Percentiles rank a stretch among this genome's conserved stretches.
These are phyloP conservation scores for Heliocidaris tuberculata DNA, from an alignment of 35 echinoderm and acorn worm species.

Conservation along the genomic window DNA sequence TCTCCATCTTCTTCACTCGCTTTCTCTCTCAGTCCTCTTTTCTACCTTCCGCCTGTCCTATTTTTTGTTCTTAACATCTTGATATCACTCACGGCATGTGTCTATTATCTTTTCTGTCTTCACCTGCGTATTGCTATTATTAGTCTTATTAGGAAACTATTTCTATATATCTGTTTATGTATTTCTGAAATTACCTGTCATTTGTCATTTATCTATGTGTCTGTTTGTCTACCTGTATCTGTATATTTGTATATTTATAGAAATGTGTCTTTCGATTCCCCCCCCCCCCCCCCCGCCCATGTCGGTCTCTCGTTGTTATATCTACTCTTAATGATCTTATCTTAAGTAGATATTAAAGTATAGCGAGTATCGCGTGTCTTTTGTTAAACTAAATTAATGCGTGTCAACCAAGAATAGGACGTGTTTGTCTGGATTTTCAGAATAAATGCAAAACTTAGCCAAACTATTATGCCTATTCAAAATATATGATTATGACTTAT, in stretches of 20 bases:
- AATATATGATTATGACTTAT: background rate
- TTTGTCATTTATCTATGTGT: no score
- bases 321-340: background rate
- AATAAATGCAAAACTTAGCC: background rate
- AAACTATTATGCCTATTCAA: background rate
- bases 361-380: no score
- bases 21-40: background rate
- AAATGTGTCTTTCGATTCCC: background rate
- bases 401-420: no score
- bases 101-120: background rate
- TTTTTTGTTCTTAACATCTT: background rate
- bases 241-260: background rate
- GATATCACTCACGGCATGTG: background rate
- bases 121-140: background rate
- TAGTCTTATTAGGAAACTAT: background rate
- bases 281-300: background rate
- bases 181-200: background rate
- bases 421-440: no score
- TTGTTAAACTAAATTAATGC: no score
- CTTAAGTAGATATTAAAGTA: no score
- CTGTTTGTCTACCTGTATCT: background rate
- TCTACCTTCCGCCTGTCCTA: background rate
- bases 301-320: background rate
- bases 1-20: constrained; percentile 12
- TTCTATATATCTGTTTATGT: background rate